Conservation (phyloP, 2,797 vertebrate genomes). For the Steatocranus sp. region DNA sequence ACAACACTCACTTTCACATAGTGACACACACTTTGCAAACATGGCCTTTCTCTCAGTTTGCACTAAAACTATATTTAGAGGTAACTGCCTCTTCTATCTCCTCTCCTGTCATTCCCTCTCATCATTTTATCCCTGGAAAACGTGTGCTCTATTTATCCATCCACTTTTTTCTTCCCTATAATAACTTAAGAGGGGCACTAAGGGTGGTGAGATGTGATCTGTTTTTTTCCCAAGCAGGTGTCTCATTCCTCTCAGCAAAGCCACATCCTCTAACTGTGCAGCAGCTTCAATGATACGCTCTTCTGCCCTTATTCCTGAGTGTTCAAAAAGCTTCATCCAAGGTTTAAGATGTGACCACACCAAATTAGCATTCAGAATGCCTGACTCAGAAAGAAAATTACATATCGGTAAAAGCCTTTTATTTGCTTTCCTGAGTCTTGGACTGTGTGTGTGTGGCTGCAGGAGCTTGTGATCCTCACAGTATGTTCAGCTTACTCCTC, state of each 20-base stretch:
- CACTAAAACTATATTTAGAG: constrained; percentile 42
- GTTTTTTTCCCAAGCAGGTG: neutral
- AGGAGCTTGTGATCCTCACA: constrained; percentile 32
- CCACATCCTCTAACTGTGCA: neutral
- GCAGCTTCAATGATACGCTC: neutral
- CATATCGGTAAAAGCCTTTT: constrained; percentile 26
- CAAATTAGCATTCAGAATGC: constrained; percentile 17
- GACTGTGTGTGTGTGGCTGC: neutral
- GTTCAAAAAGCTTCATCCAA: constrained; percentile 9
- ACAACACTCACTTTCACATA: constrained; percentile 1
- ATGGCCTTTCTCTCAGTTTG: neutral
- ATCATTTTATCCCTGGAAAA: constrained; percentile 30
- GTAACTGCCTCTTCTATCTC: constrained; percentile 17
- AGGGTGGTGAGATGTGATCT: neutral
- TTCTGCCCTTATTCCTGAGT: neutral
- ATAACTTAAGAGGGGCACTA: neutral
- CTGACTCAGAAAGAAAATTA: constrained; percentile 13
- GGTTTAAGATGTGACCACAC: constrained; percentile 16
- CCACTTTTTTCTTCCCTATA: neutral
- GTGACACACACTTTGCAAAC: constrained; percentile 7
- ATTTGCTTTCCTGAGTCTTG: constrained; percentile 24
- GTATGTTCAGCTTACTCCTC: constrained; percentile 44
- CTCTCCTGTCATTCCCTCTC: neutral
- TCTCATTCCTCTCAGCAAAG: neutral
- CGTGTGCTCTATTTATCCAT: neutral